Evolutionary conservation across 1,140 invertebrate genomes (phyloP), one percentile per base, ranked within the genome.

Genomic region (Cyphomyrmex costatus): DNA sequence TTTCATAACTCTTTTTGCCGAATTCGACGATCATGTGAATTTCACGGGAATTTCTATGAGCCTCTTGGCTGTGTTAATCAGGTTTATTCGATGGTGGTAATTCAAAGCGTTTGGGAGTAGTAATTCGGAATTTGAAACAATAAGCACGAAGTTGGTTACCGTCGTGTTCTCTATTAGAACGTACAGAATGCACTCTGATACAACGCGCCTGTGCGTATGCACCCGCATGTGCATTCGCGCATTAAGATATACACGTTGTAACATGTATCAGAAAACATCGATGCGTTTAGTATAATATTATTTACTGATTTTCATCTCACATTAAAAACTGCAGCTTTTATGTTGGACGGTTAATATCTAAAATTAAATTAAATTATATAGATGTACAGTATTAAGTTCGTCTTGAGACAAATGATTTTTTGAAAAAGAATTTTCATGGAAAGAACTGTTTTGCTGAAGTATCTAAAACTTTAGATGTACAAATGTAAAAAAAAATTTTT

Each of bases 131-230:
- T 49, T 87, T 33, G 56, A 83, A 84, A 88, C 78, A 77, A 77
- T 70, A 77, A 84, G 60, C 77, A 7, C 14, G 63, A 12, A 63
- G 30, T 66, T 24, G 33, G 51, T 71, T 70, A 42, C 14, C 61
- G 27, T 16, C 36, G 42, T 73, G 21, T 74, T 60, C 30, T 12
- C 68, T n/a, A 21, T 61, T 83, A 61, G 66, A 79, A 30, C 7
- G 27, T 63, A n/a, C n/a, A 51, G 24, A 87, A 58, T 60, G n/a
- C 27, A n/a, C 21, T 10, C 21, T 7, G 21, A 0, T 36, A 46
- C 61, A 21, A 14, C 16, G 79, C 82, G 65, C 88, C 88, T 89
- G 56, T 51, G 74, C 53, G 24, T 85, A 88, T 88, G 88, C 88
- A 80, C 2, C 63, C 70, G 53, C 21, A 51, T 30, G 36, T 51